Evolutionary conservation across 2,888 invertebrate genomes (phyloP), one percentile per base, ranked within the genome.

Genomic region (Lycaena phlaeas): DNA sequence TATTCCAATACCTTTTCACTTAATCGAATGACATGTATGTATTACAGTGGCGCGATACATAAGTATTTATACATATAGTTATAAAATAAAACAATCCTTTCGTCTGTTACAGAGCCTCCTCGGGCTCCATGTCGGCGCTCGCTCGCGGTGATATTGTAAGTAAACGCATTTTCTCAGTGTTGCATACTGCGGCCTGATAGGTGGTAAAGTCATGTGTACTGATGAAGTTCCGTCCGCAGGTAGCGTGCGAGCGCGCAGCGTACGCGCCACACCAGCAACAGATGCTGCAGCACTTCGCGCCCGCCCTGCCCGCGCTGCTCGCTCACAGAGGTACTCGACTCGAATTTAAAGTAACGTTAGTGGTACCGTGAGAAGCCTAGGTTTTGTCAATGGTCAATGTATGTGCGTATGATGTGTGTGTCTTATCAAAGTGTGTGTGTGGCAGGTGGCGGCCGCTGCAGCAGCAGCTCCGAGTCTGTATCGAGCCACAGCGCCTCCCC

Each of bases 391-490:
- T n/a, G n/a, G n/a, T n/a, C n/a, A n/a, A n/a, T n/a, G n/a, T n/a
- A n/a, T n/a, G n/a, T n/a, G n/a, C n/a, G n/a, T n/a, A n/a, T n/a
- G n/a, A n/a, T n/a, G n/a, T n/a, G n/a, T n/a, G n/a, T n/a, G n/a
- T n/a, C n/a, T n/a, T n/a, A 37, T 4, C 3, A 14, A 14, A 9
- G n/a, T 4, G 4, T n/a, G 14, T 5, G n/a, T 11, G n/a, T 17
- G 17, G 36, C 55, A 56, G 62, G 50, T 10, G 61, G 46, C 30
- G 61, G 49, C 1, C 68, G 72, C 36, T 72, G 71, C 52, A 68
- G 70, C 69, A 70, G 94, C 72, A 94, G 94, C 79, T 94, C 94
- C 12, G 92, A 95, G 81, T 95, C 95, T 1, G 90, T 94, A 54
- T 90, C 90, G 18, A 77, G 78, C 54, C 61, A 54, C 54, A 60